Conservation (phyloP, 2,113 vertebrate genomes). For the Todiramphus chloris region DNA sequence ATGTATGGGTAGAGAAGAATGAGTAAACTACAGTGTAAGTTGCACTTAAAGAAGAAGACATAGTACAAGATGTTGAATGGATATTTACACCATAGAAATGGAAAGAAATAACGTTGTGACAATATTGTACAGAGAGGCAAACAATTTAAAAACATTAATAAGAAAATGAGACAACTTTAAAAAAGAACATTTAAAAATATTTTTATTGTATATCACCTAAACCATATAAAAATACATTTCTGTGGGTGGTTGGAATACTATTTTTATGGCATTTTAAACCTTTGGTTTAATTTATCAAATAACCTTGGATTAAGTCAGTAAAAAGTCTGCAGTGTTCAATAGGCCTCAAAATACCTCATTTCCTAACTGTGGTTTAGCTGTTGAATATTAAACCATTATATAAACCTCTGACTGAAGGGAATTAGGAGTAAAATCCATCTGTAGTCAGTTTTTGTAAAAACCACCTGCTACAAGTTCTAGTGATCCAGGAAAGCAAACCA, state of each 20-base stretch:
- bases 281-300: constrained; percentile 1
- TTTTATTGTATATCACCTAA: background rate
- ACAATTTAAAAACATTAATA: background rate
- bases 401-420: background rate
- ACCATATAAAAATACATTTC: background rate
- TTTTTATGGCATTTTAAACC: background rate
- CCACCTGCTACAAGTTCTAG: background rate
- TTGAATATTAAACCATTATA: constrained; percentile 4
- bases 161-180: background rate
- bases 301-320: background rate
- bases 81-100: background rate
- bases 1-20: background rate
- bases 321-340: background rate
- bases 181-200: background rate
- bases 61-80: background rate
- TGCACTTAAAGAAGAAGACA: background rate
- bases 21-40: background rate
- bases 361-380: constrained; percentile 16
- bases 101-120: background rate
- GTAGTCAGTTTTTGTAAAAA: background rate
- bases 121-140: background rate
- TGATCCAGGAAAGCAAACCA: background rate
- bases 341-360: background rate
- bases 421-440: background rate
- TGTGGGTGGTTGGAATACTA: background rate